phyloP scores from a whole-genome alignment of 2,113 vertebrate species.

The Climacteris rufus region DNA sequence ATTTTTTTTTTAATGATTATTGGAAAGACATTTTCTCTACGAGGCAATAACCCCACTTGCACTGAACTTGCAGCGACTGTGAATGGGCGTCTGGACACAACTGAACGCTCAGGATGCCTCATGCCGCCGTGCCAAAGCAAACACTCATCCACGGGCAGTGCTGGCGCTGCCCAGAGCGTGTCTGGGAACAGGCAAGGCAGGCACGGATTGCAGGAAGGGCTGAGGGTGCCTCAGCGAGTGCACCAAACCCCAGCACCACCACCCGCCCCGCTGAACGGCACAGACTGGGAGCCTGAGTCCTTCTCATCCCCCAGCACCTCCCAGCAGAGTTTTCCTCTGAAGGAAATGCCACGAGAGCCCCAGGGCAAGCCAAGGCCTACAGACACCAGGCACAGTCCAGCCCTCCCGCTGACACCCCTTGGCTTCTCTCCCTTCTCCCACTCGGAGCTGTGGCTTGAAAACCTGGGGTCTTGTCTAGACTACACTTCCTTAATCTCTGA shows the following conservation, averaged over 20 bases:
- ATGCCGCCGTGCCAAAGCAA: background rate
- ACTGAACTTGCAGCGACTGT: background rate
- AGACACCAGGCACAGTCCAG: background rate
- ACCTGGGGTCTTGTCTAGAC: constrained; percentile 8
- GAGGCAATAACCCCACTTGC: background rate
- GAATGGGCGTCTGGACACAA: fast-evolving
- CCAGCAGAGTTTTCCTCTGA: background rate
- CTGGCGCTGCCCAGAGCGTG: background rate
- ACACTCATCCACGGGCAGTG: background rate
- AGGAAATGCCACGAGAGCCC: background rate
- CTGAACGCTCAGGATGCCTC: background rate
- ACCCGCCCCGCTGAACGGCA: background rate
- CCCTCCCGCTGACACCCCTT: background rate
- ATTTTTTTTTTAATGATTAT: background rate
- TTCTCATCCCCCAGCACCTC: background rate
- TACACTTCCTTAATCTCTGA: constrained; percentile 3
- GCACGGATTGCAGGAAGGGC: background rate
- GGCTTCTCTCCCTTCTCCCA: background rate
- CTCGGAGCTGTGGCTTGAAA: background rate
- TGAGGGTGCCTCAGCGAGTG: fast-evolving
- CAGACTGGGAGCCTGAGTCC: background rate
- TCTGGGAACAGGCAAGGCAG: background rate
- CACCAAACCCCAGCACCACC: background rate
- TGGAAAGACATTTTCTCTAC: background rate
- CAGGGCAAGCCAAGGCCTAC: background rate